Evolutionary conservation across 2,797 vertebrate species (phyloP), one percentile per base, ranked within the genome.

Genomic region (Alcedo atthis): DNA sequence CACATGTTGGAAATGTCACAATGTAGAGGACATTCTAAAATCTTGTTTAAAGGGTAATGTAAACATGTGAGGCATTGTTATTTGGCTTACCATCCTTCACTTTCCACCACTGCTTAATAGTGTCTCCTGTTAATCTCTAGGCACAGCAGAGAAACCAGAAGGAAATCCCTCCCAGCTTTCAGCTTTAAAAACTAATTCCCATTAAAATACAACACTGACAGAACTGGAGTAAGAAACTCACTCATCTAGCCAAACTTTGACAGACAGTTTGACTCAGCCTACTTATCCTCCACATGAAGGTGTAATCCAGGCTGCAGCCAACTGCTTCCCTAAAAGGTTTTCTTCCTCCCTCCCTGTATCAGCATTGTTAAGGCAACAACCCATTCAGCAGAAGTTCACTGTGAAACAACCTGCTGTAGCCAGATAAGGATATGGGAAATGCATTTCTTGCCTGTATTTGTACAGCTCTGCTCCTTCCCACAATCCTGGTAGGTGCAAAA

Each of bases 271-370:
- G 87, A 84, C 68, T 91, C 83, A 85, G 51, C 61, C 85, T 81
- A 73, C 73, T 94, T 54, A 81, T 89, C 79, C 78, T 92, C 76
- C 16, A 8, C 32, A 76, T 66, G 54, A 95, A 95, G 71, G 40
- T 51, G 25, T 75, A 92, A 97, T 87, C 81, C 87, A 64, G 64
- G 64, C 90, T 81, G 77, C 79, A 90, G 89, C 67, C 90, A 92
- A 73, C 63, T 63, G 83, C 69, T 91, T 94, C 75, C 75, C 49
- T 81, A 24, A 89, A 87, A 92, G 57, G 33, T n/a, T 85, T 91
- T 69, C 64, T 82, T 87, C 79, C 75, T 88, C 82, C 57, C 89
- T 90, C 92, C 63, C 46, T 57, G 12, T 70, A 81, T 66, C 61
- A 71, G 12, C 32, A 91, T 80, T 92, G 70, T 89, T 80, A 94